These are phyloP conservation scores for Sebastes glaucus DNA, from an alignment of 2,797 vertebrate species.

Conservation along the genomic window DNA sequence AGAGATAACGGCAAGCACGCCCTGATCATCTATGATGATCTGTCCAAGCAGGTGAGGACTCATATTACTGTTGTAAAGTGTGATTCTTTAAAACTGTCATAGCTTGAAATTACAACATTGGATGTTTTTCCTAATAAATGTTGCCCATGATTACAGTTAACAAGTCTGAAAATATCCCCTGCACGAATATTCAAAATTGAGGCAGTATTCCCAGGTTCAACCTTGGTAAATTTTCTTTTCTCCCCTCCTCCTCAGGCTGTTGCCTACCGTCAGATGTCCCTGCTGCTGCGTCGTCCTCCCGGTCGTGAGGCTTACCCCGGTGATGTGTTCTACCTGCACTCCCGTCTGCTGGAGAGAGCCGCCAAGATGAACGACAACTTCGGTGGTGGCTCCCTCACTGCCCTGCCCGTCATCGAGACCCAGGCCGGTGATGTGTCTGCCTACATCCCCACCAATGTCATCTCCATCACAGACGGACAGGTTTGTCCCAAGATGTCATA, in stretches of 20 bases:
- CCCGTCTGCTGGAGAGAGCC: conserved; percentile 96
- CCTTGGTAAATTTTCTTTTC: neutral
- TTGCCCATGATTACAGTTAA: neutral
- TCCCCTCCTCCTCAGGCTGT: conserved; percentile 84
- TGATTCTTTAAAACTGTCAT: neutral
- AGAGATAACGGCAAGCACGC: conserved; percentile 97
- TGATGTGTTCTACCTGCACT: conserved; percentile 98
- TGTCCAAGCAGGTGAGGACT: conserved; percentile 94
- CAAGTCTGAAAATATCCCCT: neutral
- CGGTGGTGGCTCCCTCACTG: conserved; percentile 95
- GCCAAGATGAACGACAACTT: conserved; percentile 99
- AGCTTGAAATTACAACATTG: neutral
- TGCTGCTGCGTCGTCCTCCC: conserved; percentile 95
- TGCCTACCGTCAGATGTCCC: conserved; percentile 98
- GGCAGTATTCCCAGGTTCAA: neutral
- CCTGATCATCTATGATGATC: conserved; percentile 97
- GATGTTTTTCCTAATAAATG: neutral
- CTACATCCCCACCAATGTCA: conserved; percentile 99
- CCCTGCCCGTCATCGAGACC: conserved; percentile 97
- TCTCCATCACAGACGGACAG: conserved; percentile 99
- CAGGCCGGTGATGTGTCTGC: conserved; percentile 98
- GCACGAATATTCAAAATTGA: neutral
- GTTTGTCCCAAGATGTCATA: conserved; percentile 63
- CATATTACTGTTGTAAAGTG: too few species aligned
- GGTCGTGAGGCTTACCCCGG: conserved; percentile 98